Evolutionary conservation across 2,113 vertebrate genomes (phyloP), one percentile per base, ranked within the genome.

Genomic region (Lanius ludovicianus): DNA sequence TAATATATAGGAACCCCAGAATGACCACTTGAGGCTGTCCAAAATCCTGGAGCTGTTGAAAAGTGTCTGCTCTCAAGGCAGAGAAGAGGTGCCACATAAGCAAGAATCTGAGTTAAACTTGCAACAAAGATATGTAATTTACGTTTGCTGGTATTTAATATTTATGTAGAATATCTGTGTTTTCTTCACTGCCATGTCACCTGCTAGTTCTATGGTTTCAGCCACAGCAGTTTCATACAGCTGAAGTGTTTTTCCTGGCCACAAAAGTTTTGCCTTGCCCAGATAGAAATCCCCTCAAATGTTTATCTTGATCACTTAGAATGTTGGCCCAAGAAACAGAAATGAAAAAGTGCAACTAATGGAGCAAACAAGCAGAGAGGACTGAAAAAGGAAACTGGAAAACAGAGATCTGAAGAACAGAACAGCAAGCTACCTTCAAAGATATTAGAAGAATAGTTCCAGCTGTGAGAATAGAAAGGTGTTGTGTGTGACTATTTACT

Each of bases 211-310:
- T 88, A 37, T 5, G 10, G 57, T 91, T 94, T 91, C 75, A 75
- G 37, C 50, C 55, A 78, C 69, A 63, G 24, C 9, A 53, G 67
- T 87, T 94, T 90, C 71, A 60, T 56, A 37, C 44, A 87, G 71
- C 68, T 80, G 71, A 94, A 88, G 68, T 83, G 68, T 86, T 97
- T 84, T 84, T 82, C 28, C 77, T 93, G 89, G 77, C 74, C 67
- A 65, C 78, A 73, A 35, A 90, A 71, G 12, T 3, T 67, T 80
- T 85, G 71, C 67, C 83, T 89, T 90, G 85, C 75, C 69, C 92
- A 80, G 46, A 86, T 27, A 85, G 50, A 67, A 89, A 77, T 67
- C 31, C 42, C 17, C 67, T 93, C 73, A 93, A 80, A 71, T 73
- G 76, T 89, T 96, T 95, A 33, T 87, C 55, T 91, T 95, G 74